Conservation (phyloP, 2,888 invertebrate species). For the Agriopis marginaria region DNA sequence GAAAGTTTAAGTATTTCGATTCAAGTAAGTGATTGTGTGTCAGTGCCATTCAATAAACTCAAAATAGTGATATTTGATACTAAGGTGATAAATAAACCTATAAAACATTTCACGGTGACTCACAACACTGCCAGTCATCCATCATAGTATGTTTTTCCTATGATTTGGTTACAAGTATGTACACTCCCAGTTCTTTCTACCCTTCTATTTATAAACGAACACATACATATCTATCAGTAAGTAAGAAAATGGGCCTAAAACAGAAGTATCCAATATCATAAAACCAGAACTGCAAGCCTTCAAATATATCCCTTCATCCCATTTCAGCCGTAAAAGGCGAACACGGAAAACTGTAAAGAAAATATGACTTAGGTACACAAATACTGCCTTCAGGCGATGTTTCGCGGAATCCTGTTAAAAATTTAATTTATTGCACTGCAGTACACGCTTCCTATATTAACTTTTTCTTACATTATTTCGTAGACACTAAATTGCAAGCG, state of each 20-base stretch:
- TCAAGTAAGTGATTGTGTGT: too few species aligned
- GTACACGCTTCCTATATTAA: constrained; percentile 37
- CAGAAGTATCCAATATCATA: constrained; percentile 64
- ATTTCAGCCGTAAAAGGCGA: constrained; percentile 69
- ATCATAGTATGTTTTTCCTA: constrained; percentile 55
- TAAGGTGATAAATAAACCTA: neutral
- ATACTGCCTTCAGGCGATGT: constrained; percentile 73
- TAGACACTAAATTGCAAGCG: constrained; percentile 7
- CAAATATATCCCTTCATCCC: constrained; percentile 64
- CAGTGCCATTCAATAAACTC: too few species aligned
- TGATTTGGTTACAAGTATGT: constrained; percentile 48
- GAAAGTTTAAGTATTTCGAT: too few species aligned
- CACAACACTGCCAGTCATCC: constrained; percentile 61
- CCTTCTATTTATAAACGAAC: neutral
- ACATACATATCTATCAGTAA: constrained; percentile 7
- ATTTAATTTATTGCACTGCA: constrained; percentile 57
- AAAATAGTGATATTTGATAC: neutral
- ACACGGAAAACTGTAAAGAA: constrained; percentile 72
- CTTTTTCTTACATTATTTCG: constrained; percentile 12
- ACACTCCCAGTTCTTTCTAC: neutral
- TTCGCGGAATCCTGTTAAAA: constrained; percentile 68
- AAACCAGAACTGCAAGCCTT: constrained; percentile 69
- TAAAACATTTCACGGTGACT: constrained; percentile 54
- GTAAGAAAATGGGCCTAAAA: constrained; percentile 9
- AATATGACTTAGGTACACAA: constrained; percentile 73